A percentile compares a stretch with the other conserved stretches of the same genome.
Evolutionary conservation across 2,888 invertebrate species (phyloP).

Genomic region (Hirtodrosophila histrioides): DNA sequence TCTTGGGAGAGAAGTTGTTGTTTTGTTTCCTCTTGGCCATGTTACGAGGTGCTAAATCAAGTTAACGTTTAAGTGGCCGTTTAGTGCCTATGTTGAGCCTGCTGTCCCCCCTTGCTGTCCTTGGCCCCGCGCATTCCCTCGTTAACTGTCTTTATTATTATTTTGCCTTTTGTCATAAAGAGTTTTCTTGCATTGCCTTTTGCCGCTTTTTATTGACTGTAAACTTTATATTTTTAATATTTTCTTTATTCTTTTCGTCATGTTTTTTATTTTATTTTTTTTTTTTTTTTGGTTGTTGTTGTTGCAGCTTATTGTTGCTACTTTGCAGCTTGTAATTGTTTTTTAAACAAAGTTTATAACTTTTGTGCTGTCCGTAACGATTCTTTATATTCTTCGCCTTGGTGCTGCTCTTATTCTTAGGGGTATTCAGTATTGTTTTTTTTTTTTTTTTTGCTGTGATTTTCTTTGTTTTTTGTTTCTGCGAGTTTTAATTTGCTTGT

Average conservation of each 20-base stretch:
- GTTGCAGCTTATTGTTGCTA: slow-evolving; percentile 33
- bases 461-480: slow-evolving; percentile 21
- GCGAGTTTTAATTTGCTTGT: slow-evolving; percentile 76
- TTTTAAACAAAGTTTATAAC: slow-evolving; percentile 79
- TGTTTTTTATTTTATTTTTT: slow-evolving; percentile 3
- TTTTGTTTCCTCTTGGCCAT: slow-evolving; percentile 21
- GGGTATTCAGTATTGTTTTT: slow-evolving; percentile 28
- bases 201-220: slow-evolving; percentile 71
- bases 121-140: too few species aligned
- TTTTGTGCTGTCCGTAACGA: slow-evolving; percentile 51
- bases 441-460: slow-evolving; percentile 1
- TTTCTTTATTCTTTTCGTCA: slow-evolving; percentile 57
- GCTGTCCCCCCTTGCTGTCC: background rate
- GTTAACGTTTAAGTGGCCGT: slow-evolving; percentile 79
- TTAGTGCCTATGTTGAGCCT: slow-evolving; percentile 66
- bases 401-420: slow-evolving; percentile 31
- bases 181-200: slow-evolving; percentile 64
- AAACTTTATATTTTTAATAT: slow-evolving; percentile 66
- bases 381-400: slow-evolving; percentile 12
- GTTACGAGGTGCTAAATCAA: slow-evolving; percentile 78
- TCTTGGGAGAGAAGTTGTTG: slow-evolving; percentile 27
- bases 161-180: slow-evolving; percentile 72
- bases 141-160: slow-evolving; percentile 60
- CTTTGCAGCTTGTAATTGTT: slow-evolving; percentile 70
- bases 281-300: slow-evolving; percentile 7